Percentiles rank a stretch among this genome's conserved stretches.
Evolutionary conservation across 2,888 invertebrate genomes (phyloP).

Genomic region (Glyphotaelius pellucidus): DNA sequence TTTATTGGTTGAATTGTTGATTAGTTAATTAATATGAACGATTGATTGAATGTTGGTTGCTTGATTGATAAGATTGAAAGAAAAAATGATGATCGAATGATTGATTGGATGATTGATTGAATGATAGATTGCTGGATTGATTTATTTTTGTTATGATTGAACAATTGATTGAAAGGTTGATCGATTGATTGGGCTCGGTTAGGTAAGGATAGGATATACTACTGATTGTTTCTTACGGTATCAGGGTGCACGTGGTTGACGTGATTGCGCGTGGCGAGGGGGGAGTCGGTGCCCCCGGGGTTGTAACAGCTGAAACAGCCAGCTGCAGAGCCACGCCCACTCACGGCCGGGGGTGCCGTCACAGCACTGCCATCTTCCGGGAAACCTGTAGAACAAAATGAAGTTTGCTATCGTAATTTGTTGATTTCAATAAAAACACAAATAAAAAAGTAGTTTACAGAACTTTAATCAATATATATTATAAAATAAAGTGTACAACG

Average conservation of each 20-base stretch:
- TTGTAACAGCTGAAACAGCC: conserved; percentile 67
- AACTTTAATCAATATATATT: no score
- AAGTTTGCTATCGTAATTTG: not conserved
- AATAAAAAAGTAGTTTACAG: not conserved
- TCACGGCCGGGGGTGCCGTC: conserved; percentile 70
- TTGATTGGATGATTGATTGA: not conserved
- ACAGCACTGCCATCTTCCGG: conserved; percentile 75
- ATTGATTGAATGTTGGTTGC: no score
- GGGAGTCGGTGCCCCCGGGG: conserved; percentile 68
- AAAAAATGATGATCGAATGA: not conserved
- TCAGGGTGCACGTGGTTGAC: conserved; percentile 27
- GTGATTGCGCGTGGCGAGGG: conserved; percentile 65
- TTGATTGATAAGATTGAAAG: no score
- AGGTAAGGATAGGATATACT: no score
- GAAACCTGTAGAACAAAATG: conserved; percentile 70
- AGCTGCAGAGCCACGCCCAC: conserved; percentile 72
- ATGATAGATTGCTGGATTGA: not conserved
- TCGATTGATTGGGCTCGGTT: not conserved
- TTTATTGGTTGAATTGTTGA: no score
- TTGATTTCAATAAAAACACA: no score
- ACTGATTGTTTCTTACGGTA: not conserved
- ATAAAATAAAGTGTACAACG: no score
- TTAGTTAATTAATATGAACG: no score
- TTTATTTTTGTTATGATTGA: not conserved
- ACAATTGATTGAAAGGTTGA: not conserved